These are phyloP conservation scores for Apodemus agrarius DNA, from an alignment of 2,797 vertebrate species.

Conservation along the genomic window DNA sequence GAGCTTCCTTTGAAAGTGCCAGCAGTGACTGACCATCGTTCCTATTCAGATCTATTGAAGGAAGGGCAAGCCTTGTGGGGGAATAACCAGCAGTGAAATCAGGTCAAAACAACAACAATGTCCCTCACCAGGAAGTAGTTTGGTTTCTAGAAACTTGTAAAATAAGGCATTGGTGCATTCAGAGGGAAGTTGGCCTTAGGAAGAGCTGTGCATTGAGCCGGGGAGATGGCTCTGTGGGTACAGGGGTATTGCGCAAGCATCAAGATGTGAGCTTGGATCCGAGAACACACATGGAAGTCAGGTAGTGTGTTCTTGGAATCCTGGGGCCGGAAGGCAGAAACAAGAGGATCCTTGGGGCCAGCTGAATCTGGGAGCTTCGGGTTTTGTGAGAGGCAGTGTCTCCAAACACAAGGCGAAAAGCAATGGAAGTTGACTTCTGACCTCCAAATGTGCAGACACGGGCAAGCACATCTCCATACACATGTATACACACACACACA, in stretches of 20 bases:
- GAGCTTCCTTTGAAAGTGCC: slow-evolving; percentile 63
- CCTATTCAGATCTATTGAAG: neutral
- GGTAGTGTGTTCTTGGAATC: neutral
- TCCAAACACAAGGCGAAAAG: neutral
- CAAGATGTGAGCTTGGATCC: neutral
- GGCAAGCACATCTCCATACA: neutral
- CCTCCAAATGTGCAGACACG: neutral
- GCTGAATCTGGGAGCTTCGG: neutral
- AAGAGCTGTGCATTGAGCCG: neutral
- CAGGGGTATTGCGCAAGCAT: neutral
- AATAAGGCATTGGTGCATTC: neutral
- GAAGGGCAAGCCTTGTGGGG: neutral
- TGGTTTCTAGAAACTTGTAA: slow-evolving; percentile 50
- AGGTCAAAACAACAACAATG: neutral
- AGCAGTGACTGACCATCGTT: slow-evolving; percentile 50
- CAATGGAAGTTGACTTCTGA: neutral
- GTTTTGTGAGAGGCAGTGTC: neutral
- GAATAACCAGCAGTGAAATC: neutral
- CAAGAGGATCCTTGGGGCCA: neutral
- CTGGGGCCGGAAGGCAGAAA: neutral
- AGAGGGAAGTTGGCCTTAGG: slow-evolving; percentile 20
- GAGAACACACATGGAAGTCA: neutral
- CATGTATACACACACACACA: neutral
- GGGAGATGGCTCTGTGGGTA: neutral
- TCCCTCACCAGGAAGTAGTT: neutral